Base-by-base conservation (phyloP, 2,888 invertebrate genomes). In the Ennomos fuscantarius region DNA sequence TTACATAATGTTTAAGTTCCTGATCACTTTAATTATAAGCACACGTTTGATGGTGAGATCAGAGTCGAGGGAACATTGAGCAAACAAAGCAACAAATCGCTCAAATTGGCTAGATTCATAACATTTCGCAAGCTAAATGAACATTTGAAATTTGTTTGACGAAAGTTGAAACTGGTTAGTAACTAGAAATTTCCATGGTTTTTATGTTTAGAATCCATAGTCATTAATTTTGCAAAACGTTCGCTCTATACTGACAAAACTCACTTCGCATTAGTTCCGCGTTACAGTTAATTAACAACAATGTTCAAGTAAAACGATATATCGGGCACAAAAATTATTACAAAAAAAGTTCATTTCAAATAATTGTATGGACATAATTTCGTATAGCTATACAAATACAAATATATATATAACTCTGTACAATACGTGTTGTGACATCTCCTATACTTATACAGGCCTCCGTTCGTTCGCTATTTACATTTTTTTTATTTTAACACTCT, bases 391-490 rank as follows among this genome's bases (percentile, higher is more conserved):
- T 85, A 82, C 80, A 81, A 78, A 77, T 82, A 86, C 81, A 84
- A 82, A 83, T 81, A 81, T 81, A 78, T 79, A 60, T 53, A 82
- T 81, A 82, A 73, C 73, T 81, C 81, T 81, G 81, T 82, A 82
- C 81, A 54, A 61, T 62, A 65, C 44, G 42, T 58, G 51, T 55
- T 87, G 91, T 91, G 90, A 90, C 91, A 60, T 57, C 51, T 59
- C 63, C 63, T 64, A 59, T 50, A 53, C 66, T 73, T 78, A 77
- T 79, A 82, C 88, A 88, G 89, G 88, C 89, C 89, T 81, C 81
- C 86, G 74, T 80, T 84, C 84, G 78, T 82, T 84, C 81, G 76
- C 81, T 83, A 90, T 90, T 84, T 89, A 90, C 89, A 89, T 80
- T 78, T 73, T 74, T 70, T 70, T 65, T 54, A 41, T 39, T 59